Base-by-base conservation (phyloP, 2,888 invertebrate species). In the Urechis unicinctus region DNA sequence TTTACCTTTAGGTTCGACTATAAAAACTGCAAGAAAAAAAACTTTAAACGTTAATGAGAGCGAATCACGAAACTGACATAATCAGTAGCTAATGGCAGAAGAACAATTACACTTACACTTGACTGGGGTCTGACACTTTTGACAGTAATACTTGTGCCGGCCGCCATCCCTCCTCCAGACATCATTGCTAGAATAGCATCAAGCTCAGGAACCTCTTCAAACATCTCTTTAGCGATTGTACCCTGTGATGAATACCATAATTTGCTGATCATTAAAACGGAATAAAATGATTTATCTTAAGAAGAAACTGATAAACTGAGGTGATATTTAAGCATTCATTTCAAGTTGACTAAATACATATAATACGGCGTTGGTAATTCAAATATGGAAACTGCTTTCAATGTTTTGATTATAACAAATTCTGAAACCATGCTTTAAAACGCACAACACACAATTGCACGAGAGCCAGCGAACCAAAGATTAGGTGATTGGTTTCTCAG, bases 131-230 rank as follows among this genome's bases (percentile, higher is more conserved):
- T 73, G 26, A 75, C 65, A 21, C 66, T 63, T 56, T 76, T 78
- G 0, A 77, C 68, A 26, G 75, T 75, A 22, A 75, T 66, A 13
- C 79, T 74, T 41, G 80, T 76, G 0, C 80, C 81, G 0, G 79
- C 66, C 1, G 76, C 71, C 70, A 81, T 67, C 2, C 81, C 81
- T 25, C 79, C 78, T 29, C 79, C 74, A 42, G 80, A 77, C 9
- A 79, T 67, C n/a, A 80, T 70, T 3, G 75, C 72, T 22, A 77
- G 52, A 13, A 81, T 72, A 1, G 79, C 79, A 64, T 81, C 80
- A 43, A 79, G 62, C 31, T 77, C 69, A 2, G 79, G 75, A 3
- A 76, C 72, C 63, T 80, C 74, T 22, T 79, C 74, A 48, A 80
- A 57, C 6, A 81, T 67, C 59, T 81, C 80, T 50, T 73, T 49